Evolutionary conservation across 2,113 vertebrate genomes (phyloP).

Genomic region (Peucedramus taeniatus): DNA sequence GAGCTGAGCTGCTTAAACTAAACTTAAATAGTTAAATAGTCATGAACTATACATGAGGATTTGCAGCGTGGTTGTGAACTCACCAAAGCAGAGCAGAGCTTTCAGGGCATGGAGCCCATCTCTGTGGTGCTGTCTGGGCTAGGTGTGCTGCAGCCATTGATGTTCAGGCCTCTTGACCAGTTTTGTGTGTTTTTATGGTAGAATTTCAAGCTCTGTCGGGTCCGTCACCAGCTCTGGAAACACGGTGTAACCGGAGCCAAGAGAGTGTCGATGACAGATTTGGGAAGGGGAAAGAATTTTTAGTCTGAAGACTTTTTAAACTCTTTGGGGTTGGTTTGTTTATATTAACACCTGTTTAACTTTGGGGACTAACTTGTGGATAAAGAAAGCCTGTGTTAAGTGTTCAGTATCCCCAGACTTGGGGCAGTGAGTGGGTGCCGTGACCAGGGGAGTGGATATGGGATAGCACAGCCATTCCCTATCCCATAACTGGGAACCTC

Average conservation of each 20-base stretch:
- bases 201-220: background rate
- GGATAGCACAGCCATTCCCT: background rate
- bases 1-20: background rate
- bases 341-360: slow-evolving; percentile 63
- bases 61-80: background rate
- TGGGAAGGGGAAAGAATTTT: slow-evolving; percentile 56
- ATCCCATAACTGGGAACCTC: background rate
- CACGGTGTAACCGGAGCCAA: background rate
- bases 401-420: background rate
- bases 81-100: background rate
- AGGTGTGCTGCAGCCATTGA: background rate
- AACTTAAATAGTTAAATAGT: background rate
- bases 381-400: slow-evolving; percentile 52
- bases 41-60: background rate
- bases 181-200: background rate
- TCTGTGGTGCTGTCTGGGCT: background rate
- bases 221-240: background rate
- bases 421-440: background rate
- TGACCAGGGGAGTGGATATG: background rate
- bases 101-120: background rate
- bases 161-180: background rate
- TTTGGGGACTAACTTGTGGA: slow-evolving; percentile 32
- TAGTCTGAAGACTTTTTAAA: slow-evolving; percentile 32
- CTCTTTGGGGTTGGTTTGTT: slow-evolving; percentile 52
- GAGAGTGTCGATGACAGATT: slow-evolving; percentile 27